These are phyloP conservation scores for Caenorhabditis plicata DNA, from an alignment of 2,888 invertebrate species.

Conservation along the genomic window DNA sequence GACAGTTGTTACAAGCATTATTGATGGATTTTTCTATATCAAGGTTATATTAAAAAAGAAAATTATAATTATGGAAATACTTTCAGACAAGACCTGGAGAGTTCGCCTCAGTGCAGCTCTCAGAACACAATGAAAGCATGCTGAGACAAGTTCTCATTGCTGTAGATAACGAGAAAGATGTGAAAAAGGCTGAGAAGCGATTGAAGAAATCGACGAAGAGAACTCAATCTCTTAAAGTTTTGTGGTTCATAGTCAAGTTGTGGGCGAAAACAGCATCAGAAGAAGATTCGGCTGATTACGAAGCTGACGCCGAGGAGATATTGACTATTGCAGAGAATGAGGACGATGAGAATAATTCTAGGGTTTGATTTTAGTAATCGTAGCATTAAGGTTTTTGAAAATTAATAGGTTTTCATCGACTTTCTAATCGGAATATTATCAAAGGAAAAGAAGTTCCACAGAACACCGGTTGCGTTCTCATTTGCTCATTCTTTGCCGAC, in stretches of 20 bases:
- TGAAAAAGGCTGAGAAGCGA: constrained; percentile 29
- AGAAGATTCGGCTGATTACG: constrained; percentile 23
- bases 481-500: constrained; percentile 33
- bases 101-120: constrained; percentile 34
- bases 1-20: constrained; percentile 16
- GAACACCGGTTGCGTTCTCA: constrained; percentile 33
- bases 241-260: constrained; percentile 30
- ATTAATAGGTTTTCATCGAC: constrained; percentile 48
- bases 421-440: constrained; percentile 40
- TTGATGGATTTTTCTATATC: constrained; percentile 26
- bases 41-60: constrained; percentile 10
- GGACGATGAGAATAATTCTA: constrained; percentile 16
- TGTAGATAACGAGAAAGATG: constrained; percentile 30
- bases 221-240: constrained; percentile 28
- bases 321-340: constrained; percentile 32
- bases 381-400: too few relatives aligned
- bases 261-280: constrained; percentile 21
- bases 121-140: constrained; percentile 38
- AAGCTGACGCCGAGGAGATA: constrained; percentile 25
- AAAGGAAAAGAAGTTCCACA: constrained; percentile 32
- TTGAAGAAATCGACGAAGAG: constrained; percentile 20
- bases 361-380: too few relatives aligned
- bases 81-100: constrained; percentile 41
- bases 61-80: neutral
- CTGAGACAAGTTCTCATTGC: constrained; percentile 32